These are phyloP conservation scores for Lepidocolaptes lacrymiger DNA, from an alignment of 2,797 vertebrate species.

Conservation along the genomic window DNA sequence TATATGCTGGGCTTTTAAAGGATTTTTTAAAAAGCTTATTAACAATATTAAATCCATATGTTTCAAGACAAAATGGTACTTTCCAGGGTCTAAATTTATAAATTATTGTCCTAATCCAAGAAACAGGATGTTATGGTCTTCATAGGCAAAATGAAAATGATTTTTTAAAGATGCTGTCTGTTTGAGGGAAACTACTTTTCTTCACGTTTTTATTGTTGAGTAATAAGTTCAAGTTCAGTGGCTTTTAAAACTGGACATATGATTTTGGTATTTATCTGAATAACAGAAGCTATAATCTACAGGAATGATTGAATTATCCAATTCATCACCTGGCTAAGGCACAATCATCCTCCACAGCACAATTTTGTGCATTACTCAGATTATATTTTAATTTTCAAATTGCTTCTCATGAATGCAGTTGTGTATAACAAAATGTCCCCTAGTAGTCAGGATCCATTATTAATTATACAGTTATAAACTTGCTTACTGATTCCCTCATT, in stretches of 20 bases:
- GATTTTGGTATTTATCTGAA: background rate
- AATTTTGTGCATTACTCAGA: background rate
- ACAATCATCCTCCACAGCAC: background rate
- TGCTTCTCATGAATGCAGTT: background rate
- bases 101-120: background rate
- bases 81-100: background rate
- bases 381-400: constrained; percentile 25
- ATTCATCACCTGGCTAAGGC: background rate
- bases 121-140: background rate
- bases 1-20: background rate
- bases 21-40: background rate
- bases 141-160: background rate
- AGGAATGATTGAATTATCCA: background rate
- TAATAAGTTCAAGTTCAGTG: background rate
- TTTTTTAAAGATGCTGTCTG: background rate
- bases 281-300: constrained; percentile 3
- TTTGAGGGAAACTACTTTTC: background rate
- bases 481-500: constrained; percentile 26
- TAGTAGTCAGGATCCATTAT: background rate
- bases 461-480: constrained; percentile 23
- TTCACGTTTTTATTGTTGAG: background rate
- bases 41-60: background rate
- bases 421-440: background rate
- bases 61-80: background rate
- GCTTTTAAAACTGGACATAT: background rate